These are phyloP conservation scores for Bombus fervidus DNA, from an alignment of 1,140 invertebrate genomes.

Conservation along the genomic window DNA sequence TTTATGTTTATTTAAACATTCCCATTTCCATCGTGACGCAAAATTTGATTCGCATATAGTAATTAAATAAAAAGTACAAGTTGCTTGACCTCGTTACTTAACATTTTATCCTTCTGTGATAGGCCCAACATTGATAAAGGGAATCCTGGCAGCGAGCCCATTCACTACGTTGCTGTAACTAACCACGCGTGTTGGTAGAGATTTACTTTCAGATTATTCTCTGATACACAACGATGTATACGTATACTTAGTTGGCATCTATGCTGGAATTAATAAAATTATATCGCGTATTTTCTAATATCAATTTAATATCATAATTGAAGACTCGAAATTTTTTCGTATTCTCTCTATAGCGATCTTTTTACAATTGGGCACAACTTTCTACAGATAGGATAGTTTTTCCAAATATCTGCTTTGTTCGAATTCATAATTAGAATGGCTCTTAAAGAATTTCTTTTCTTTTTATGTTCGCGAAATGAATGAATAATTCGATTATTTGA, in stretches of 20 bases:
- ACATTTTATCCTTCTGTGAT: slow-evolving; percentile 48
- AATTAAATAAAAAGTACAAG: slow-evolving; percentile 31
- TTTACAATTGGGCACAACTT: neutral
- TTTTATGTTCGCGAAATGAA: too few relatives aligned
- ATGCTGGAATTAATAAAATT: neutral
- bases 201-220: slow-evolving; percentile 25
- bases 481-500: too few relatives aligned
- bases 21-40: too few relatives aligned
- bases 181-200: slow-evolving; percentile 12
- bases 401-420: too few relatives aligned
- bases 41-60: neutral
- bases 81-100: slow-evolving; percentile 39
- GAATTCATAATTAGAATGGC: too few relatives aligned
- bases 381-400: neutral
- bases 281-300: neutral
- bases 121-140: slow-evolving; percentile 31
- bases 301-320: neutral
- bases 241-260: neutral
- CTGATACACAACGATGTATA: slow-evolving; percentile 1
- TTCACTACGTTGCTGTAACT: neutral
- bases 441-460: too few relatives aligned
- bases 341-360: neutral
- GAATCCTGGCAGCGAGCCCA: slow-evolving; percentile 37
- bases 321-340: neutral
- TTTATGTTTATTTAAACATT: neutral